Percentiles rank a stretch among this genome's conserved stretches.
Evolutionary conservation across 2,888 invertebrate genomes (phyloP).

Genomic region (Drosophila pseudotalamancana): DNA sequence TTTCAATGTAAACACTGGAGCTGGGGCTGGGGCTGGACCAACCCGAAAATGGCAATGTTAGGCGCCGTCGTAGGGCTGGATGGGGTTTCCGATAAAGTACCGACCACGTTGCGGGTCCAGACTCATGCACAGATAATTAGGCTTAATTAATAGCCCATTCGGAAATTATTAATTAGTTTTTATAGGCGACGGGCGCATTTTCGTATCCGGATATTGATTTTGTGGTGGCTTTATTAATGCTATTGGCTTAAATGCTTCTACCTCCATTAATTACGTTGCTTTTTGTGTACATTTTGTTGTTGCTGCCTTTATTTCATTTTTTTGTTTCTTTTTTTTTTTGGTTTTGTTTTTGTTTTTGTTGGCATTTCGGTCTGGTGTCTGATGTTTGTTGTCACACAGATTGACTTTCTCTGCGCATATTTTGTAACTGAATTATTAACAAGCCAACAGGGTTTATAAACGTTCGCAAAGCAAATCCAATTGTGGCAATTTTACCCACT

Average conservation of each 20-base stretch:
- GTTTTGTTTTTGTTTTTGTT: constrained; percentile 24
- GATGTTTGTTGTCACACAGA: constrained; percentile 71
- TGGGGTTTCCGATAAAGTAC: constrained; percentile 43
- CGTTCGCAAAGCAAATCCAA: constrained; percentile 41
- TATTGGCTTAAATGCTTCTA: constrained; percentile 84
- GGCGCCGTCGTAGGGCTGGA: not conserved
- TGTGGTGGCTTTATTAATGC: constrained; percentile 85
- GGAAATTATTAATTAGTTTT: constrained; percentile 85
- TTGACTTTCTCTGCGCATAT: constrained; percentile 76
- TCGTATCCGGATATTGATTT: constrained; percentile 85
- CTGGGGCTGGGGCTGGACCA: not conserved
- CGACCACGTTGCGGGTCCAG: constrained; percentile 67
- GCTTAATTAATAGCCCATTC: constrained; percentile 85
- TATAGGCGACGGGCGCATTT: constrained; percentile 84
- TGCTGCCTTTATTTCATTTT: constrained; percentile 12
- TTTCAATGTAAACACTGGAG: constrained; percentile 6
- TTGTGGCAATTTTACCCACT: constrained; percentile 21
- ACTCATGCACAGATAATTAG: constrained; percentile 84
- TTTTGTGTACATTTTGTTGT: constrained; percentile 68
- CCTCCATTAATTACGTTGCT: constrained; percentile 83
- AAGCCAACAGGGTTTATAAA: constrained; percentile 43
- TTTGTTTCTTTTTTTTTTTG: constrained; percentile 17
- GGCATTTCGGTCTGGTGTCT: constrained; percentile 45
- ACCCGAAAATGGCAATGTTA: constrained; percentile 31
- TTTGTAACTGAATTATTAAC: constrained; percentile 74